Base-by-base conservation (phyloP, 2,797 vertebrate genomes). In the Cryptoblepharus egeriae region DNA sequence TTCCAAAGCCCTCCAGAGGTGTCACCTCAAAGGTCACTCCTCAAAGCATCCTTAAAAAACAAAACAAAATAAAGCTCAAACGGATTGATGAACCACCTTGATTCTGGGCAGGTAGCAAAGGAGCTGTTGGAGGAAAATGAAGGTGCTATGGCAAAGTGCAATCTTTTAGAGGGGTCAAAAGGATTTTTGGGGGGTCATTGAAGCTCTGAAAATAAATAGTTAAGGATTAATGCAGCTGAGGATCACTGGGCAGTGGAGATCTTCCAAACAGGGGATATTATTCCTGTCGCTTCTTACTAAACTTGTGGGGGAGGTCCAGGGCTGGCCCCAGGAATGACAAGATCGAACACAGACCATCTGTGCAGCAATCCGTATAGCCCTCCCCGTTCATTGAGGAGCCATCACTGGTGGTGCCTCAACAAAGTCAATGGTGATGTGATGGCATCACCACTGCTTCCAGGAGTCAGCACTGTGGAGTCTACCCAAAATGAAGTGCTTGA, bases 101-200 rank as follows among this genome's bases (percentile, higher is more conserved):
- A 3, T 2, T 20, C 57, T 10, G n/a, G 69, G 7, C 4, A 75
- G 80, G 83, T 9, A 52, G 1, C 0, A 2, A 63, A 79, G 24
- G 4, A 13, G 49, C n/a, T 5, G 4, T 22, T 67, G 79, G 6
- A 76, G 70, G 80, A 71, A 5, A 69, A 86, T 45, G 2, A 39
- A 67, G 35, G 61, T 79, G 81, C 45, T 32, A 88, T 84, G 81
- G 80, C 77, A 58, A 69, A 28, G 65, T 45, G 74, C 80, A 79
- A 82, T 30, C 80, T 87, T 86, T 80, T 77, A 82, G 22, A 78
- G 79, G 67, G 69, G 76, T 68, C 70, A 84, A 65, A 88, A 73
- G 52, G 30, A 30, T 71, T 69, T 68, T 61, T 76, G 49, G 6
- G 24, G 72, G 68, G 16, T 72, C 9, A 20, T 57, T n/a, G 42